These are phyloP conservation scores for Euschistus heros DNA, from an alignment of 1,140 invertebrate species.

Conservation along the genomic window DNA sequence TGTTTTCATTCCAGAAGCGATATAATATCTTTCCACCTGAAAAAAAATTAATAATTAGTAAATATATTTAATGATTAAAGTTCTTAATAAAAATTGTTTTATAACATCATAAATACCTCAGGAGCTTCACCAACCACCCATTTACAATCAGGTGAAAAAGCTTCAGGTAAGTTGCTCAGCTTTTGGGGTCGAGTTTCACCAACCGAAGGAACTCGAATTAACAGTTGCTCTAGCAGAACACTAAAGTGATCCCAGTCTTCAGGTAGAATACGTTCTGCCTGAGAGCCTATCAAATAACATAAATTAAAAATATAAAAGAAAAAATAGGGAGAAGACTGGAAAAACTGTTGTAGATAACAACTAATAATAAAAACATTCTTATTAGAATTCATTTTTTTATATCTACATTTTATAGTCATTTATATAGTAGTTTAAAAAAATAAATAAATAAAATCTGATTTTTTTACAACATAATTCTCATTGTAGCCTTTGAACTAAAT, in stretches of 20 bases:
- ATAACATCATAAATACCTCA: slow-evolving; percentile 46
- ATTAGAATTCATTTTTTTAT: too few relatives aligned
- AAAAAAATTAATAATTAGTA: background rate
- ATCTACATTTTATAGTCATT: too few relatives aligned
- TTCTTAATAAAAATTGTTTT: too few relatives aligned
- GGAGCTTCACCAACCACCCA: slow-evolving; percentile 88
- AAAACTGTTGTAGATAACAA: too few relatives aligned
- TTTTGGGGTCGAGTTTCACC: slow-evolving; percentile 58
- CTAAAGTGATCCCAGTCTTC: slow-evolving; percentile 96
- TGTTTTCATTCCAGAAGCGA: slow-evolving; percentile 93
- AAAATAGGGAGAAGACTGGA: background rate
- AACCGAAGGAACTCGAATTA: slow-evolving; percentile 71
- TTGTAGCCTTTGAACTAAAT: too few relatives aligned
- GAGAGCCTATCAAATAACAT: slow-evolving; percentile 23
- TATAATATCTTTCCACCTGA: slow-evolving; percentile 84
- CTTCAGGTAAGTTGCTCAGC: slow-evolving; percentile 79
- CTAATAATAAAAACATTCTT: too few relatives aligned
- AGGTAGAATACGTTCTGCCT: slow-evolving; percentile 49
- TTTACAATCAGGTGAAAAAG: slow-evolving; percentile 86
- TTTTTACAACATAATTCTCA: too few relatives aligned
- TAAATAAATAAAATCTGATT: too few relatives aligned
- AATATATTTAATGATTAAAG: background rate
- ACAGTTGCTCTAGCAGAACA: slow-evolving; percentile 70
- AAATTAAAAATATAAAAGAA: too few relatives aligned
- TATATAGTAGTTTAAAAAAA: too few relatives aligned